phyloP scores from a whole-genome alignment of 2,113 vertebrate genomes.

The Nibea coibor region DNA sequence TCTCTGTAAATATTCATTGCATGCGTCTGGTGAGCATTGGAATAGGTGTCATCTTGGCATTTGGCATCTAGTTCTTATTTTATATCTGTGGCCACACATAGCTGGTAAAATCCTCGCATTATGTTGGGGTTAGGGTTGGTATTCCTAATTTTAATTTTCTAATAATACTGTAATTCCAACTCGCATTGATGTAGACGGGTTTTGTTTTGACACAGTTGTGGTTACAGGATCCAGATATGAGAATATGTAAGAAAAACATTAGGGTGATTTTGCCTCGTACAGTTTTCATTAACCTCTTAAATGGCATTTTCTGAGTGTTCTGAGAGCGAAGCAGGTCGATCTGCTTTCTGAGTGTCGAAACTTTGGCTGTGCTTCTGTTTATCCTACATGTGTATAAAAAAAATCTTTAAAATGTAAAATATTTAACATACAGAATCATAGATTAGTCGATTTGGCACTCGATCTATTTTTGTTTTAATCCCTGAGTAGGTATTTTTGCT shows the following conservation, averaged over 20 bases:
- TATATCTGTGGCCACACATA: too few species aligned
- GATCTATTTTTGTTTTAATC: background rate
- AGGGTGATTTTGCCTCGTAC: background rate
- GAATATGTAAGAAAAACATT: background rate
- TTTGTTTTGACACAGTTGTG: background rate
- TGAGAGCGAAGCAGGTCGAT: too few species aligned
- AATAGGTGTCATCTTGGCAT: too few species aligned
- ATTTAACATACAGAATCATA: constrained; percentile 29
- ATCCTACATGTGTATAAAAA: background rate
- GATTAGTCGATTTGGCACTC: background rate
- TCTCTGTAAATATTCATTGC: too few species aligned
- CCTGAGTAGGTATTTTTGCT: constrained; percentile 10
- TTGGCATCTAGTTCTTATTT: too few species aligned
- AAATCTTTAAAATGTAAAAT: constrained; percentile 10
- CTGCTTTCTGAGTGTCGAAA: background rate
- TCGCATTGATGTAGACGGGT: background rate
- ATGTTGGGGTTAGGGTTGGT: too few species aligned
- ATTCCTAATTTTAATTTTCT: too few species aligned
- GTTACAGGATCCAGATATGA: background rate
- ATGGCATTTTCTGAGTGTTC: background rate
- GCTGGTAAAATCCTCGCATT: too few species aligned
- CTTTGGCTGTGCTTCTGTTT: background rate
- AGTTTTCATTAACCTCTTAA: background rate
- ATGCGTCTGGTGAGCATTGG: too few species aligned
- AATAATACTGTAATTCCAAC: too few species aligned